Conservation (phyloP, 2,113 vertebrate species). For the Plestiodon gilberti region DNA sequence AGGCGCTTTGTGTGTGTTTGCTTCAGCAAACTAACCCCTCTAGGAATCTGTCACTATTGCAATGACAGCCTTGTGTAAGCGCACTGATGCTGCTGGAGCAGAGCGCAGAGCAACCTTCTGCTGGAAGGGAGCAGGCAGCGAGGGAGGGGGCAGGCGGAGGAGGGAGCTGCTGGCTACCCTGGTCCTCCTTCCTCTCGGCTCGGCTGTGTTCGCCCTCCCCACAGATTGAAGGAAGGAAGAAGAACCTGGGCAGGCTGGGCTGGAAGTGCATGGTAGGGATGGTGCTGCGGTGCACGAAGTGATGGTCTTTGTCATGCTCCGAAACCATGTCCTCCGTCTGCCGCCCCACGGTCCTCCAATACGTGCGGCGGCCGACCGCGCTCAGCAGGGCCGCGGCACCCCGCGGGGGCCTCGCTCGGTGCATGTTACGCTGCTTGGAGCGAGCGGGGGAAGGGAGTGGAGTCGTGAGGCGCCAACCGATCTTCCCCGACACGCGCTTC, state of each 20-base stretch:
- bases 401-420: background rate
- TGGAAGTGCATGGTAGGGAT: slow-evolving; percentile 78
- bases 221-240: background rate
- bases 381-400: background rate
- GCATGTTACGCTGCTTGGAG: background rate
- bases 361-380: background rate
- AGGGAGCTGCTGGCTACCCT: background rate
- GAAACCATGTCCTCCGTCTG: background rate
- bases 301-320: fast-evolving
- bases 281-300: slow-evolving; percentile 52
- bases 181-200: background rate
- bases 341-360: background rate
- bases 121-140: no score
- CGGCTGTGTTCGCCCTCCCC: no score
- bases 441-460: no score
- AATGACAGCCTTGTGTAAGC: background rate
- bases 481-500: background rate
- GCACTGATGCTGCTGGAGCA: background rate
- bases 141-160: background rate
- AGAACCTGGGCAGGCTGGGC: slow-evolving; percentile 78
- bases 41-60: background rate
- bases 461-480: background rate
- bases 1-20: background rate
- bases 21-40: background rate
- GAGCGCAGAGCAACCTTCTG: background rate